Evolutionary conservation across 1,140 invertebrate genomes (phyloP), one percentile per base, ranked within the genome.

Genomic region (Euura lappo): DNA sequence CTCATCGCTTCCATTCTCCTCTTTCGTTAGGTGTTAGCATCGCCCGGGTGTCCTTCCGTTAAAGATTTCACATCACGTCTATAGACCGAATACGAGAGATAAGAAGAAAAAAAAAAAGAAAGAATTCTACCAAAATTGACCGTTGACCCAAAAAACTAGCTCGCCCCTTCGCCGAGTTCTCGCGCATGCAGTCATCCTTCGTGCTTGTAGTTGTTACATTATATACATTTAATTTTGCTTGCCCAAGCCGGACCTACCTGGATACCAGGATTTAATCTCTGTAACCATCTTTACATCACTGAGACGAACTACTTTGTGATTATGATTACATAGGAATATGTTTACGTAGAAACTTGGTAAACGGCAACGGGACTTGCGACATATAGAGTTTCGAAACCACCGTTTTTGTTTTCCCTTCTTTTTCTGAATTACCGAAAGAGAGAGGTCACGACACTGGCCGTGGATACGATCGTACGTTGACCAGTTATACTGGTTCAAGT

Each of bases 1-100:
- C 51, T 60, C 51, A n/a, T n/a, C 51, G 51, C 3, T 60, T n/a
- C 13, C 51, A 28, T 60, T 5, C 13, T 8, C 51, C 51, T 60
- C 51, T 60, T 60, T 60, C 10, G 8, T 60, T 60, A 60, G 8
- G n/a, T 60, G 13, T 60, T 11, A 3, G 13, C 13, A 11, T 4
- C 3, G 3, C n/a, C 2, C n/a, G 8, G 8, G n/a, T 60, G 3
- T 11, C 6, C 10, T 3, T n/a, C 51, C 51, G 51, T 6, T 60
- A 60, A 60, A 60, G 51, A 60, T 60, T 60, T 60, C 51, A 60
- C 51, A 8, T 60, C 51, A 60, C 51, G 51, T 60, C 13, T 60
- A 60, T 60, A n/a, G 10, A 60, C 51, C 51, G 51, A 60, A 60
- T 60, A 8, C 51, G 51, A 60, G 13, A 60, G 28, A 28, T 28